Evolutionary conservation across 1,140 invertebrate genomes (phyloP), one percentile per base, ranked within the genome.

Genomic region (Oncopodura yosiiana): DNA sequence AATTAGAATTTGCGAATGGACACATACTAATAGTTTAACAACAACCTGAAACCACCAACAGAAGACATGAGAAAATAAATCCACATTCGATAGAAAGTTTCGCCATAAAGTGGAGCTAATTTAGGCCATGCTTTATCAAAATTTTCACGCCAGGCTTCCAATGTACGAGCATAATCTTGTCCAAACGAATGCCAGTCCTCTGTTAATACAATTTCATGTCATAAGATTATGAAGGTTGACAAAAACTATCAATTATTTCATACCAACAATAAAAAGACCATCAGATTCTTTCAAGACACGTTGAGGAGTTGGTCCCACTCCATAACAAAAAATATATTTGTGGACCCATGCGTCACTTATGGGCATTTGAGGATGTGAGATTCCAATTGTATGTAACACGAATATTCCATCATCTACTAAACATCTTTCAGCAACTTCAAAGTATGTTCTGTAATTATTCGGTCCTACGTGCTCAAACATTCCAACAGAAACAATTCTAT

Each of bases 251-350:
- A n/a, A n/a, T n/a, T n/a, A n/a, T n/a, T n/a, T n/a, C n/a, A n/a
- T n/a, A n/a, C n/a, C 59, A 49, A 61, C 27, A 3, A 53, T 27
- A 38, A 56, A 61, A 5, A 61, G 24, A 1, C 39, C 38, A n/a
- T 57, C 54, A 39, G 44, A 44, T 3, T 41, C 44, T 49, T 53
- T 54, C 1, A 41, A 24, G 30, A 61, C 54, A 6, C 57, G 27
- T 6, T 29, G 41, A 12, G 53, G 30, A 32, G 56, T 51, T 1
- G 59, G 59, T 24, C 56, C 32, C 21, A 53, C 49, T 1, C 59
- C 59, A 46, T 61, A 57, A 14, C 54, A 54, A 45, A 61, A 61
- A 21, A 61, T 61, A 39, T 61, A 61, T 21, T 61, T 61, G 51
- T 57, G 50, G 27, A 61, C 46, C 54, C 53, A 61, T 14, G 56